Percentiles rank a stretch among this genome's conserved stretches.
Conservation (phyloP, 2,797 vertebrate species). For the Sebastes alutus region DNA sequence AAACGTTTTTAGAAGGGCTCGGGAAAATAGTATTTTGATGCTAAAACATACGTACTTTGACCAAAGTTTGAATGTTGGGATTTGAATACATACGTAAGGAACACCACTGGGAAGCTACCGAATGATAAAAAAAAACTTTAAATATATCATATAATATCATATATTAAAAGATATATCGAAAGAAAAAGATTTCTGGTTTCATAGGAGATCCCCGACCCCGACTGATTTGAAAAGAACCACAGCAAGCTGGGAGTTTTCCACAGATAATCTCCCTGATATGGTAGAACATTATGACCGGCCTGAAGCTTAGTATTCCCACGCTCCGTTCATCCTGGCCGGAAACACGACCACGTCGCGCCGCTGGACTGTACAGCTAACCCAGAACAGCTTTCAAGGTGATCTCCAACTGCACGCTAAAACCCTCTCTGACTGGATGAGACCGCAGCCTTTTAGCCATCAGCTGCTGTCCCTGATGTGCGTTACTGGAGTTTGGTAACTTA, state of each 20-base stretch:
- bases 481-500: neutral
- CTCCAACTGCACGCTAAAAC: neutral
- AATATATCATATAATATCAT: neutral
- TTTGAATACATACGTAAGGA: no score
- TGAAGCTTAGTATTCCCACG: constrained; percentile 40
- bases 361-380: neutral
- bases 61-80: no score
- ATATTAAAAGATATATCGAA: neutral
- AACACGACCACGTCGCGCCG: neutral
- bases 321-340: constrained; percentile 20
- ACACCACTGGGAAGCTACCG: no score
- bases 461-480: neutral
- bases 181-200: neutral
- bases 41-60: no score
- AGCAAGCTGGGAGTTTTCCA: neutral
- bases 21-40: no score
- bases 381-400: neutral
- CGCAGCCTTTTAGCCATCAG: neutral
- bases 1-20: no score
- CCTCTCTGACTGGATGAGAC: neutral
- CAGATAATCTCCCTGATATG: constrained; percentile 13
- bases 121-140: no score
- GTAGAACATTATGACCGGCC: neutral
- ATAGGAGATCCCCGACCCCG: neutral
- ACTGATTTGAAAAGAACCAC: neutral